Base-by-base conservation (phyloP, 2,888 invertebrate species). In the Drosophila rubida region DNA sequence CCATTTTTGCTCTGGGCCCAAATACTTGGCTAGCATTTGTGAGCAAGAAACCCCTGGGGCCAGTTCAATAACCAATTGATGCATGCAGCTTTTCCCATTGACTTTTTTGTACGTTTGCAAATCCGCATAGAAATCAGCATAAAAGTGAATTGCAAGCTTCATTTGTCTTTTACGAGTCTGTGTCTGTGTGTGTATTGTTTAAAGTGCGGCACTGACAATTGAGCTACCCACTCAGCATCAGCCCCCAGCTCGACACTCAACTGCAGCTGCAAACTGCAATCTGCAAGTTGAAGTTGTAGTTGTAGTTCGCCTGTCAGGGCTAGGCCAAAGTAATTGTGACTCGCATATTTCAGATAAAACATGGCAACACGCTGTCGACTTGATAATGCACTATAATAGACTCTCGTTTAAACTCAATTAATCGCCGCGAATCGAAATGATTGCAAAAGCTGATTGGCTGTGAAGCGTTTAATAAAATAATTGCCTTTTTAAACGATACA, bases 1-100 rank as follows among this genome's bases (percentile, higher is more conserved):
- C 25, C 44, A 48, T 42, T 32, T 14, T 32, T 14, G 41, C 39
- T 73, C 30, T 49, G 14, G 27, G 27, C 70, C 37, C 32, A 22
- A 49, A 19, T 7, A 30, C 19, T 41, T 16, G 51, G 25, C 13
- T 27, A 7, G 22, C 13, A 35, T 35, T 9, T 25, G 54, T 13
- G 13, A 22, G 19, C 19, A 2, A 19, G 19, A 19, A 19, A 19
- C 30, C 42, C 30, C 53, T 54, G 32, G 22, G 11, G 59, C 23
- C 49, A 60, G 82, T 83, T 83, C 88, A 83, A 83, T 82, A 88
- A 88, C 82, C 82, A 83, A 69, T 76, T 88, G 87, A 88, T 82
- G 83, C 79, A 66, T 76, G 85, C 67, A 64, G 64, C 13, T 66
- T 67, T 78, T 76, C 62, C 45, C 51, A 64, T 64, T 51, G 60